Conservation (phyloP, 2,113 vertebrate species). For the Centropus unirufus region DNA sequence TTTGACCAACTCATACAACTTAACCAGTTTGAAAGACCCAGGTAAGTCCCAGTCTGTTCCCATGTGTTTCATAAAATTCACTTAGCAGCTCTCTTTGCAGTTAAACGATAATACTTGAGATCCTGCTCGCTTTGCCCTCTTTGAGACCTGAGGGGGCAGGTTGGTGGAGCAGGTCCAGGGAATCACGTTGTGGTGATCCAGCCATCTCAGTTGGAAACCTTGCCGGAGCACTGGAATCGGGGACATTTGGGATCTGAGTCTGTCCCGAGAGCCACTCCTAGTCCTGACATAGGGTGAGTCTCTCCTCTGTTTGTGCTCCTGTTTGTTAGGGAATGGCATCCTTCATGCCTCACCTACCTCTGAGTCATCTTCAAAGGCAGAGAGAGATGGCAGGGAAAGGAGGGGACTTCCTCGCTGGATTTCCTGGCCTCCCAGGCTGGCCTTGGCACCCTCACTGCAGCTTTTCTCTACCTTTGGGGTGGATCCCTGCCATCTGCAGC, state of each 20-base stretch:
- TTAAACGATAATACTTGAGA: not conserved
- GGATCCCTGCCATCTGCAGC: rapidly evolving
- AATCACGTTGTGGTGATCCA: not conserved
- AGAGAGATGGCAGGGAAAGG: not conserved
- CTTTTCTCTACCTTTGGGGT: not conserved
- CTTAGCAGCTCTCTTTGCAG: not conserved
- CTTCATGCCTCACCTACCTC: not conserved
- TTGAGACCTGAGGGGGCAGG: not conserved
- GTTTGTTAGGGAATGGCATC: not conserved
- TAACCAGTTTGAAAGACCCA: not conserved
- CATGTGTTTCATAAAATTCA: not conserved
- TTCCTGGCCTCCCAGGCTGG: not conserved
- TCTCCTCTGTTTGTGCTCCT: rapidly evolving
- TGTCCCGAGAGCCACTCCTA: rapidly evolving
- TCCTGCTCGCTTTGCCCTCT: not conserved
- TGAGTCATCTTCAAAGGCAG: not conserved
- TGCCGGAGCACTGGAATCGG: not conserved
- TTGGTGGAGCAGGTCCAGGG: not conserved
- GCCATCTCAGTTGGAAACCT: not conserved
- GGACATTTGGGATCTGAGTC: not conserved
- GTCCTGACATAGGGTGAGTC: not conserved
- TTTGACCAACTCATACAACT: not conserved
- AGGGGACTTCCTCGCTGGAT: rapidly evolving
- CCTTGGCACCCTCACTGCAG: not conserved
- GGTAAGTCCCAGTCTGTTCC: not conserved